A percentile compares a stretch with the other conserved stretches of the same genome.
Evolutionary conservation across 2,888 invertebrate species (phyloP).

Genomic region (Dyspetes luteomarginatus): DNA sequence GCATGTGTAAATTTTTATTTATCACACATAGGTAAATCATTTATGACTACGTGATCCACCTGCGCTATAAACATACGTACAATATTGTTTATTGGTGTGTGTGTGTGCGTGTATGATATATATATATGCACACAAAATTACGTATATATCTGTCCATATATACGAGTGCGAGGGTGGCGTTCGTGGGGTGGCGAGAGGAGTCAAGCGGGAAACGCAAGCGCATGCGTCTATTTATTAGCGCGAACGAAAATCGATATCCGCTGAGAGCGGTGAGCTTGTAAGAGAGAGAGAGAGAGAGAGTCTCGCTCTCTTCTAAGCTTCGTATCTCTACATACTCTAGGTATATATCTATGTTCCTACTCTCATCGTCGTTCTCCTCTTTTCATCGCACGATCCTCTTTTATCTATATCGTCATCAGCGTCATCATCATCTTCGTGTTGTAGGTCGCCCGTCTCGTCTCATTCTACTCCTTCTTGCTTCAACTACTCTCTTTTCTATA

Average conservation of each 20-base stretch:
- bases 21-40: constrained; percentile 52
- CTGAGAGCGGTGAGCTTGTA: constrained; percentile 55
- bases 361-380: constrained; percentile 26
- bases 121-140: constrained; percentile 1
- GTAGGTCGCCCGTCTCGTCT: constrained; percentile 11
- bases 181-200: constrained; percentile 44
- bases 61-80: not conserved
- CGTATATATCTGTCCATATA: constrained; percentile 4
- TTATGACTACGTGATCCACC: constrained; percentile 42
- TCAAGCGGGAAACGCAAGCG: constrained; percentile 67
- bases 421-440: constrained; percentile 21
- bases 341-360: not conserved
- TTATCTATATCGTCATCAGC: constrained; percentile 19
- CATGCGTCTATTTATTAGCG: constrained; percentile 81
- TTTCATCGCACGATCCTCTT: constrained; percentile 8
- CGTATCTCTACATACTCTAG: no score
- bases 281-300: constrained; percentile 45
- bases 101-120: not conserved
- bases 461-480: constrained; percentile 33
- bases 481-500: constrained; percentile 11
- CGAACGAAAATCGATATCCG: constrained; percentile 80
- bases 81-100: not conserved
- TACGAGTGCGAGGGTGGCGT: constrained; percentile 31
- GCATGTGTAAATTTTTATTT: constrained; percentile 42
- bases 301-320: constrained; percentile 24